A percentile compares a stretch with the other conserved stretches of the same genome.
phyloP scores from a whole-genome alignment of 1,140 invertebrate species.

The Musca vetustissima region DNA sequence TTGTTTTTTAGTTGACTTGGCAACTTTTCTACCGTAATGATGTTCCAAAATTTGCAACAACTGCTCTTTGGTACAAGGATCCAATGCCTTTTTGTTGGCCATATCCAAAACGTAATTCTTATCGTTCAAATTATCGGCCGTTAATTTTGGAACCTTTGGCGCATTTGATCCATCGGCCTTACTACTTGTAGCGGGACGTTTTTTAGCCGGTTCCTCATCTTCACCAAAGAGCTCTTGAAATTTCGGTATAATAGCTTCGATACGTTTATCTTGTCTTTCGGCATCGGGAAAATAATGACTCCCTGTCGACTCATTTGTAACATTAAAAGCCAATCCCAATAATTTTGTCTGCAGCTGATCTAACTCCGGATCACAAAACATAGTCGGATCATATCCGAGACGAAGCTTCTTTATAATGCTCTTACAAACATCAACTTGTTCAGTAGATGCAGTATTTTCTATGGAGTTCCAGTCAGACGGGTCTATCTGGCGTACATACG shows the following conservation, averaged over 20 bases:
- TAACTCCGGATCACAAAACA: conserved; percentile 45
- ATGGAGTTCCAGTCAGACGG: conserved; percentile 44
- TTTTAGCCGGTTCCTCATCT: conserved; percentile 36
- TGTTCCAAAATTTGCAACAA: conserved; percentile 34
- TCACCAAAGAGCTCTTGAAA: conserved; percentile 39
- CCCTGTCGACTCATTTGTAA: conserved; percentile 36
- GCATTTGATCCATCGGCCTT: conserved; percentile 28
- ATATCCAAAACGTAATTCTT: conserved; percentile 34
- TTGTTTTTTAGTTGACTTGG: conserved; percentile 30
- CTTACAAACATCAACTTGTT: conserved; percentile 41
- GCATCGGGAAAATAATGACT: conserved; percentile 39
- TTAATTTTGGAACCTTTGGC: conserved; percentile 40
- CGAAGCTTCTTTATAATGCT: conserved; percentile 47
- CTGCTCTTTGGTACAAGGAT: conserved; percentile 36
- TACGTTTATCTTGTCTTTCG: conserved; percentile 42
- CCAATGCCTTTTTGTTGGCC: conserved; percentile 31
- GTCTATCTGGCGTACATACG: conserved; percentile 43
- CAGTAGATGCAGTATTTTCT: conserved; percentile 34
- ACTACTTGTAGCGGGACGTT: conserved; percentile 33
- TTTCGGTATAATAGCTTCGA: conserved; percentile 36
- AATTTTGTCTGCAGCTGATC: conserved; percentile 45
- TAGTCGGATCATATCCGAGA: conserved; percentile 44
- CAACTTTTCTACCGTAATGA: conserved; percentile 33
- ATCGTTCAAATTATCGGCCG: conserved; percentile 30
- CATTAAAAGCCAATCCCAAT: conserved; percentile 42